Conservation (phyloP, 1,140 invertebrate species). For the Drosophila jambulina region DNA sequence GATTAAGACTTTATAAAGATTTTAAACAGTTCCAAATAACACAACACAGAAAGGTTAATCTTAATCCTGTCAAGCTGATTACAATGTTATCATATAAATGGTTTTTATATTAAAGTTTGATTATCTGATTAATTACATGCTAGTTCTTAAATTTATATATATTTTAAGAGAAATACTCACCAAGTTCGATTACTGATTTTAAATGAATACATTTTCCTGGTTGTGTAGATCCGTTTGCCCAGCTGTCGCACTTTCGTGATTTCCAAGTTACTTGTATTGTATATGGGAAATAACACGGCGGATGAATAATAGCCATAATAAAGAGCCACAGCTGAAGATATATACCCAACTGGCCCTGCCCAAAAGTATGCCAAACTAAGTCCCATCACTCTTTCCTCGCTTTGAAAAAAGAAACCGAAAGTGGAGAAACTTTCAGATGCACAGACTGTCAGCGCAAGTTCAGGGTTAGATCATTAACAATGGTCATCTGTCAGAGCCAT, state of each 20-base stretch:
- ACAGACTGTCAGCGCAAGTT: slow-evolving; percentile 13
- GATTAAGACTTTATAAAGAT: too few relatives aligned
- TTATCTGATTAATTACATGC: too few relatives aligned
- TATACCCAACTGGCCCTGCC: neutral
- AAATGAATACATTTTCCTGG: neutral
- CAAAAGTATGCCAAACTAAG: slow-evolving; percentile 15
- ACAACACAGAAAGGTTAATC: neutral
- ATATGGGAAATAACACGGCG: slow-evolving; percentile 2
- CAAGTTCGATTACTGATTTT: neutral
- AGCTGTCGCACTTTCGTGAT: neutral
- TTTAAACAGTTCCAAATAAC: neutral
- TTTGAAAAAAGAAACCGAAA: slow-evolving; percentile 40
- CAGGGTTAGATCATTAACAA: slow-evolving; percentile 27
- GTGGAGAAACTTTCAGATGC: slow-evolving; percentile 6
- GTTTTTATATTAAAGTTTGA: too few relatives aligned
- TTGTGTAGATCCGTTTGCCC: slow-evolving; percentile 4
- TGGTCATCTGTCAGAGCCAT: slow-evolving; percentile 6
- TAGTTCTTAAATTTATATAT: neutral
- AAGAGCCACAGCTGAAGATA: neutral
- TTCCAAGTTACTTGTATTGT: neutral
- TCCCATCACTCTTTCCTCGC: neutral
- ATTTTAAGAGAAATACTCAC: neutral
- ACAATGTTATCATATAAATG: neutral
- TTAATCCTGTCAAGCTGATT: neutral
- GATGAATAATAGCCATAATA: neutral